A percentile compares a stretch with the other conserved stretches of the same genome.
Evolutionary conservation across 2,113 vertebrate species (phyloP).

Genomic region (Equus przewalskii): DNA sequence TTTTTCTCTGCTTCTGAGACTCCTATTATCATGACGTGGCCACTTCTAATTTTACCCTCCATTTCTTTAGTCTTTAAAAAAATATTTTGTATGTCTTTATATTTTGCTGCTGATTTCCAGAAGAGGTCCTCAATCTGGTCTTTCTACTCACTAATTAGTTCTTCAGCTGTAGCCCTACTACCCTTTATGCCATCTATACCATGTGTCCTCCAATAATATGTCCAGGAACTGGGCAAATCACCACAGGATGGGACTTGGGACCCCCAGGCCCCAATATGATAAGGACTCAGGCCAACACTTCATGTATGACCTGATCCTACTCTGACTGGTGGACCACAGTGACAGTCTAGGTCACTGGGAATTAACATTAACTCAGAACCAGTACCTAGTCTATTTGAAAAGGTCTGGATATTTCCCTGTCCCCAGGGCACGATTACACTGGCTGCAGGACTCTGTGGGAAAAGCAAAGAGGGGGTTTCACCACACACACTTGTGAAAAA

Average conservation of each 20-base stretch:
- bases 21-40: not conserved
- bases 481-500: not conserved
- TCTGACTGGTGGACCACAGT: not conserved
- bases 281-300: not conserved
- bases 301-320: not conserved
- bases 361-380: not conserved
- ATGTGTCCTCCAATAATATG: conserved; percentile 3
- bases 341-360: not conserved
- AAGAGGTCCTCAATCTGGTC: not conserved
- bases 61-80: conserved; percentile 53
- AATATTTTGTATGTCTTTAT: not conserved
- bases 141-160: not conserved
- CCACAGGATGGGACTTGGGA: not conserved
- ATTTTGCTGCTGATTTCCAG: not conserved
- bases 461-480: not conserved
- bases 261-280: not conserved
- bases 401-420: conserved; percentile 11
- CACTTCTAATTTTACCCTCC: not conserved
- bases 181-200: conserved; percentile 8
- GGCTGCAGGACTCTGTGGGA: not conserved
- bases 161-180: not conserved
- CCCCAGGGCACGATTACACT: not conserved
- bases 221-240: conserved; percentile 3
- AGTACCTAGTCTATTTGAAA: conserved; percentile 6
- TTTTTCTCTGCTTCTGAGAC: conserved; percentile 45